Base-by-base conservation (phyloP, 1,140 invertebrate genomes). In the Dendrolimus kikuchii region DNA sequence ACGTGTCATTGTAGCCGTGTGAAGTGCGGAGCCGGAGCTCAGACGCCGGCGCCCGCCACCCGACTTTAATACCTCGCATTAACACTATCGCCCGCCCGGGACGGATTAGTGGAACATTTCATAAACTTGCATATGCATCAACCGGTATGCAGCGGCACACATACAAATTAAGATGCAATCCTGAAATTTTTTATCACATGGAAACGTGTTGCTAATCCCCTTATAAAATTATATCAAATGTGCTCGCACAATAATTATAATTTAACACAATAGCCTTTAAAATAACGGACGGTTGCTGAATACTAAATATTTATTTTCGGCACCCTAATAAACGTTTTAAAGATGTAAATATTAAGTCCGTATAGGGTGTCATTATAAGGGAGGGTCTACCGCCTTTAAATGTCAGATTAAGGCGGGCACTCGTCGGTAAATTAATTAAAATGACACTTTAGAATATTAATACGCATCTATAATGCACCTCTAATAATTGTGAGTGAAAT, bases 61-160 rank as follows among this genome's bases (percentile, higher is more conserved):
- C 53, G 56, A 62, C 59, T 66, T 68, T 74, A 71, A 66, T 64
- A 56, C 48, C 44, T 47, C 52, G 60, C 62, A 66, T 69, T 71
- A 76, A 71, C 62, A 71, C 66, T 69, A 68, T 71, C 66, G 68
- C 65, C 58, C 59, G 59, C 59, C 44, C 54, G 59, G 38, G 57
- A 48, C 52, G 60, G 56, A 62, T 68, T 68, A 68, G 49, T 53
- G 45, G 43, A 43, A 57, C 57, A 66, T 54, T 64, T 60, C 65
- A 65, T 67, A 60, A 68, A 64, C 64, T 68, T 66, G 64, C 55
- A 67, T 54, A 61, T 59, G 63, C 62, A 56, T 43, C 50, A 38
- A 51, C 50, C 49, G 40, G 50, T 2, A 45, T 38, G 46, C 38
- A 38, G 6, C 38, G 6, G 4, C 46, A 38, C 42, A 43, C 42